These are phyloP conservation scores for Caenorhabditis remanei DNA, from an alignment of 1,140 invertebrate species.

Conservation along the genomic window DNA sequence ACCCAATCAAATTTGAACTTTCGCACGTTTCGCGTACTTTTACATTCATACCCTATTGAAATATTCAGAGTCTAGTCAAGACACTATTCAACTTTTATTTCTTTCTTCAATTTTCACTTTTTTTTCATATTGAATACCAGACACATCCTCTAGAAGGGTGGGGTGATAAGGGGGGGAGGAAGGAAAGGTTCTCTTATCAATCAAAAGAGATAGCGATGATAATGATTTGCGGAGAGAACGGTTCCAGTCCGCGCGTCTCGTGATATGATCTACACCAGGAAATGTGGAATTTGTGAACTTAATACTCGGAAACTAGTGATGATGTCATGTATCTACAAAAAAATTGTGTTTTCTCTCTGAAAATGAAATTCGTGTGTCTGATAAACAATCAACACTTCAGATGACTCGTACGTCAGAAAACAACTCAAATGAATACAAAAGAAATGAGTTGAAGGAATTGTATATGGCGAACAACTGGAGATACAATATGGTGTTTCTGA, in stretches of 20 bases:
- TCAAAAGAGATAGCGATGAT: constrained; percentile 7
- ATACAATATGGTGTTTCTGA: too few species aligned
- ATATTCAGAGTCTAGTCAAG: constrained; percentile 21
- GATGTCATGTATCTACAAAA: constrained; percentile 15
- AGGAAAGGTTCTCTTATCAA: not conserved
- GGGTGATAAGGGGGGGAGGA: constrained; percentile 7
- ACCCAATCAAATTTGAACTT: not conserved
- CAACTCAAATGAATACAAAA: too few species aligned
- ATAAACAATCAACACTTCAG: constrained; percentile 42
- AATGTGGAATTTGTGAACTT: not conserved
- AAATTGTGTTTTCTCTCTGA: constrained; percentile 16
- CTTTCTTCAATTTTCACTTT: not conserved
- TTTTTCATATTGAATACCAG: not conserved
- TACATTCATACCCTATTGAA: constrained; percentile 3
- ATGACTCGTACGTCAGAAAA: not conserved
- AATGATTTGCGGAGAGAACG: not conserved
- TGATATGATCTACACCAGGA: not conserved
- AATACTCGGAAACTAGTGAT: not conserved
- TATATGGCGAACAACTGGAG: too few species aligned
- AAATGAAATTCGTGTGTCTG: not conserved
- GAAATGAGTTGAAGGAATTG: too few species aligned
- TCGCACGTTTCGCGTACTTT: constrained; percentile 45
- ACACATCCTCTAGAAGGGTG: not conserved
- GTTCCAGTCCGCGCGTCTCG: not conserved
- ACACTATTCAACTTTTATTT: not conserved